These are phyloP conservation scores for Paratilapia polleni DNA, from an alignment of 2,113 vertebrate species.

Conservation along the genomic window DNA sequence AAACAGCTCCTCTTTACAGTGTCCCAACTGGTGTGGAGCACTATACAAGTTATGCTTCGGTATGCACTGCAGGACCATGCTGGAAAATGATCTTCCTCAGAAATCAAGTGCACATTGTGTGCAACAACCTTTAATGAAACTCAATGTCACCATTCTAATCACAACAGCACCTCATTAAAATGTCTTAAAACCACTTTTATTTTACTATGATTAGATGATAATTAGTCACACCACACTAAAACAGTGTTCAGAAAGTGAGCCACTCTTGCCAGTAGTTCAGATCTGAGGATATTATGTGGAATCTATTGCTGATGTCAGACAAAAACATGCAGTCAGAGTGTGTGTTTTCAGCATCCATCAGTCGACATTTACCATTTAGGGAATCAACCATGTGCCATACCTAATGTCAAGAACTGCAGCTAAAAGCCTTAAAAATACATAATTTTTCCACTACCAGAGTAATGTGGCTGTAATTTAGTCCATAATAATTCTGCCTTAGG, in stretches of 20 bases:
- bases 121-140: constrained; percentile 1
- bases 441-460: constrained; percentile 1
- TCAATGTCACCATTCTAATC: constrained; percentile 9
- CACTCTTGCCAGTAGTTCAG: background rate
- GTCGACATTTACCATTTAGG: constrained; percentile 18
- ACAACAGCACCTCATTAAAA: constrained; percentile 2
- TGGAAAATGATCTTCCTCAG: background rate
- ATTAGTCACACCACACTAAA: background rate
- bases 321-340: background rate
- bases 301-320: background rate
- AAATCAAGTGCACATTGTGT: background rate
- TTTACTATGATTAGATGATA: background rate
- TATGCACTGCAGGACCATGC: background rate
- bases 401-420: background rate
- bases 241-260: background rate
- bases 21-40: background rate
- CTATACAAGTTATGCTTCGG: background rate
- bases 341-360: constrained; percentile 5
- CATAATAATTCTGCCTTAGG: constrained; percentile 54
- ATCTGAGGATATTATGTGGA: background rate
- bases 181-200: constrained; percentile 1
- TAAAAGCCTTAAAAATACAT: background rate
- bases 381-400: constrained; percentile 6
- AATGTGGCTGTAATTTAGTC: constrained; percentile 53
- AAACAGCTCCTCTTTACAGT: constrained; percentile 1